Conservation (phyloP, 2,888 invertebrate genomes). For the Choristoneura rosaceana region DNA sequence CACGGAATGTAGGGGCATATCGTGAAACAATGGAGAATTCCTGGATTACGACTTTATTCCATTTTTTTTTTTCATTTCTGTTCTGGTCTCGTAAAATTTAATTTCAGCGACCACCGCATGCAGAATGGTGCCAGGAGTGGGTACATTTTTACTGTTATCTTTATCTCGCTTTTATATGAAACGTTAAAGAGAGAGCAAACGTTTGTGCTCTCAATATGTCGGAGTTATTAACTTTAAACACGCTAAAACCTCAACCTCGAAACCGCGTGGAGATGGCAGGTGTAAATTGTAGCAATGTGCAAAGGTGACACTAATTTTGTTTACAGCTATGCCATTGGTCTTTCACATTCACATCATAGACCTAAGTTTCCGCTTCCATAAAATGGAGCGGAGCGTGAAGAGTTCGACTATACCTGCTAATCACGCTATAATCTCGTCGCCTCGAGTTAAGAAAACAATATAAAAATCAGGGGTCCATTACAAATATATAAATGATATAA, state of each 20-base stretch:
- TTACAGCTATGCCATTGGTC: constrained; percentile 10
- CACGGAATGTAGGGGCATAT: too few species aligned
- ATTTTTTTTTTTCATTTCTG: constrained; percentile 2
- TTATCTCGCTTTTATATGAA: constrained; percentile 4
- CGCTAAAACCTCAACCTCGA: constrained; percentile 8
- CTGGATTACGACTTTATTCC: not conserved
- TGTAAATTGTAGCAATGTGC: constrained; percentile 10
- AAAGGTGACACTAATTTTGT: constrained; percentile 6
- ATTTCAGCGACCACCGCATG: not conserved
- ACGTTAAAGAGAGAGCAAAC: constrained; percentile 5
- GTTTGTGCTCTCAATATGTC: constrained; percentile 3
- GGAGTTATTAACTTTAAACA: constrained; percentile 6
- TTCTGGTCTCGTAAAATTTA: not conserved
- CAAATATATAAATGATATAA: too few species aligned
- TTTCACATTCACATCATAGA: too few species aligned
- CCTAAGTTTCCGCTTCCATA: too few species aligned
- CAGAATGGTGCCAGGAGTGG: not conserved
- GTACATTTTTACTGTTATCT: constrained; percentile 6
- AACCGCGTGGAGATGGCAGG: constrained; percentile 5
- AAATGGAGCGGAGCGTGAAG: too few species aligned
- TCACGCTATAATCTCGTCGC: too few species aligned
- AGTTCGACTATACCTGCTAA: too few species aligned
- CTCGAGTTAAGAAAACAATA: too few species aligned
- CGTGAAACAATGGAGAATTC: not conserved
- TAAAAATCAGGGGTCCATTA: too few species aligned